Evolutionary conservation across 1,140 invertebrate genomes (phyloP).

Genomic region (Hylaeus anthracinus): DNA sequence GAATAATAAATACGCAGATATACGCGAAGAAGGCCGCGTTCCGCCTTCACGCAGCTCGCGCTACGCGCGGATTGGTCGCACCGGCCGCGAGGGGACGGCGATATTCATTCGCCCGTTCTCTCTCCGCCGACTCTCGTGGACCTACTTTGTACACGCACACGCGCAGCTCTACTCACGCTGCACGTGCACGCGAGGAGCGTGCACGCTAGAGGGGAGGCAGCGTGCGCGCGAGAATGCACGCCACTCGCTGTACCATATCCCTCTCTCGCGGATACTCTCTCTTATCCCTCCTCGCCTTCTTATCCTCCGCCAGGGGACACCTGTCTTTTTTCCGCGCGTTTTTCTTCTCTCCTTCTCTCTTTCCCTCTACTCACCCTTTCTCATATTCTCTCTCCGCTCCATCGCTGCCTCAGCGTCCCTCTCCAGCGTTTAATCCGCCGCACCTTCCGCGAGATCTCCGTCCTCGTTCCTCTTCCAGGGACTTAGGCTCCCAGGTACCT

Average conservation of each 20-base stretch:
- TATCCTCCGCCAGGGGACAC: constrained; percentile 9
- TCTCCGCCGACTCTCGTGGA: constrained; percentile 63
- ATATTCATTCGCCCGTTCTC: constrained; percentile 69
- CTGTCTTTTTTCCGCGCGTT: neutral
- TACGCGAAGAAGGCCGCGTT: constrained; percentile 77
- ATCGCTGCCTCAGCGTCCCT: constrained; percentile 1
- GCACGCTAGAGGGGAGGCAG: constrained; percentile 28
- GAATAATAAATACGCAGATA: constrained; percentile 80
- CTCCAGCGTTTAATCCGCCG: constrained; percentile 19
- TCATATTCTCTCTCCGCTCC: neutral
- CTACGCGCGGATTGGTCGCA: constrained; percentile 78
- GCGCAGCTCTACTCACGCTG: constrained; percentile 38
- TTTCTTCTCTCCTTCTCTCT: constrained; percentile 4
- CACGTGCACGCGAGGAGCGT: constrained; percentile 46
- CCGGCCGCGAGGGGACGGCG: constrained; percentile 76
- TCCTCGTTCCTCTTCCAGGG: neutral
- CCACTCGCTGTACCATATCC: constrained; percentile 47
- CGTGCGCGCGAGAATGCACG: constrained; percentile 43
- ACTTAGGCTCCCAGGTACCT: neutral
- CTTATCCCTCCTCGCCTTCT: neutral
- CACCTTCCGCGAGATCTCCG: neutral
- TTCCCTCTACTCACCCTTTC: too few relatives aligned
- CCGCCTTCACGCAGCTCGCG: constrained; percentile 80
- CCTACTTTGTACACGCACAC: constrained; percentile 71
- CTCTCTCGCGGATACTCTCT: constrained; percentile 19